Evolutionary conservation across 2,797 vertebrate genomes (phyloP).

Genomic region (Ficedula albicollis): DNA sequence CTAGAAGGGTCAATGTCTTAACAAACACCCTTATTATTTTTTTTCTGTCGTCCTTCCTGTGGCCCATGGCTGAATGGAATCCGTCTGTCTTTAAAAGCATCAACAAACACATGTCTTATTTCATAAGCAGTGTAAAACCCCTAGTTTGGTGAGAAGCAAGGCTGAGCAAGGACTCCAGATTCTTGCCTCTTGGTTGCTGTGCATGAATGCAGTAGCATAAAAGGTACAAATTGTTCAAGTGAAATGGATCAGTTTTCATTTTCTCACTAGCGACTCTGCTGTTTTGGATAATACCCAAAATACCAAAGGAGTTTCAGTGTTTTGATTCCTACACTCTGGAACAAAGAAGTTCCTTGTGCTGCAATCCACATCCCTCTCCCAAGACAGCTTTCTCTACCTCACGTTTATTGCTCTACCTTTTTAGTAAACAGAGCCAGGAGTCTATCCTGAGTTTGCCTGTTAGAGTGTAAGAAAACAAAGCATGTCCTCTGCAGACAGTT

Average conservation of each 20-base stretch:
- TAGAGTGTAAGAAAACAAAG: constrained; percentile 16
- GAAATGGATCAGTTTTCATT: constrained; percentile 58
- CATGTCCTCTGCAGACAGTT: constrained; percentile 19
- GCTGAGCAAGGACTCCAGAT: background rate
- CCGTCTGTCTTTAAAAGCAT: background rate
- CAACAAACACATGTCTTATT: background rate
- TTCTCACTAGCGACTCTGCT: constrained; percentile 23
- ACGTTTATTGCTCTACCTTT: constrained; percentile 16
- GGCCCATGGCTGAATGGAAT: background rate
- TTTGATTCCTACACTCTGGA: constrained; percentile 2
- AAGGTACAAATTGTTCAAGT: constrained; percentile 61
- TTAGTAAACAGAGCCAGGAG: background rate
- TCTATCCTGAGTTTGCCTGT: background rate
- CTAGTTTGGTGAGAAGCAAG: background rate
- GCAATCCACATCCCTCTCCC: background rate
- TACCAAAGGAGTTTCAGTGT: constrained; percentile 52
- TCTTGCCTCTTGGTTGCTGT: constrained; percentile 26
- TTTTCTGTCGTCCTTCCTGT: background rate
- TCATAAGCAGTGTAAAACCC: background rate
- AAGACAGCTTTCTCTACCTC: background rate
- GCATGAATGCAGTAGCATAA: constrained; percentile 18
- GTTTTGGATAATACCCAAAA: constrained; percentile 59
- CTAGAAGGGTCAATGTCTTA: constrained; percentile 1
- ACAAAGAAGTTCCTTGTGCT: constrained; percentile 58
- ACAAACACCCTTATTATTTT: background rate